These are phyloP conservation scores for Parapsyche elsis DNA, from an alignment of 1,140 invertebrate genomes.

Conservation along the genomic window DNA sequence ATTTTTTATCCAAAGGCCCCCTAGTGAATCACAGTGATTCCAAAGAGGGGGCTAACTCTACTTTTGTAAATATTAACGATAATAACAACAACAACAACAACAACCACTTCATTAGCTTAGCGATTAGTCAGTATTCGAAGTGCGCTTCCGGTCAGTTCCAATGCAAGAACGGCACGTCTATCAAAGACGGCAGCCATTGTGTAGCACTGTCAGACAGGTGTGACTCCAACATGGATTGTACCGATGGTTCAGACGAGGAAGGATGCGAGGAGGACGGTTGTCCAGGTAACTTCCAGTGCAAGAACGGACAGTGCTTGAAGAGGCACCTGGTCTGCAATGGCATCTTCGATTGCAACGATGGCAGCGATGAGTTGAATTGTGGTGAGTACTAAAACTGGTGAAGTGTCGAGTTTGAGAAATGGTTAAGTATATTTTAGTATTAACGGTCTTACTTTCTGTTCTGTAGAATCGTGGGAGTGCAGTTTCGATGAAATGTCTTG, in stretches of 20 bases:
- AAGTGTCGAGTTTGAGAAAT: too few relatives aligned
- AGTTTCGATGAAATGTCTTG: conserved; percentile 71
- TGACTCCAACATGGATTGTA: conserved; percentile 73
- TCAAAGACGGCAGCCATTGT: conserved; percentile 70
- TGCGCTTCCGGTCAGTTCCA: conserved; percentile 72
- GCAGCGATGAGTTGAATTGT: conserved; percentile 77
- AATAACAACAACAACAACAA: neutral
- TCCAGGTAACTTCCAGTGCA: conserved; percentile 74
- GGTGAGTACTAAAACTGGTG: conserved; percentile 64
- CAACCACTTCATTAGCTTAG: conserved; percentile 13
- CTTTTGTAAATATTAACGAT: conserved; percentile 33
- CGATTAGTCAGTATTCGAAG: conserved; percentile 63
- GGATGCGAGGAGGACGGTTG: conserved; percentile 70
- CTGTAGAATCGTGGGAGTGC: conserved; percentile 68
- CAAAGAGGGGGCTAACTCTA: conserved; percentile 53
- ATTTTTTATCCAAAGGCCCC: conserved; percentile 55
- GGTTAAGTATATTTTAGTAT: neutral
- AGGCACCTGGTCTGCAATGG: conserved; percentile 79
- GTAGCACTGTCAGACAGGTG: conserved; percentile 69
- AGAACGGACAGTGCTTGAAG: conserved; percentile 77
- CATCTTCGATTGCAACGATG: conserved; percentile 76
- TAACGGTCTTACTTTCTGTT: neutral
- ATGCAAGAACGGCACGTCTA: conserved; percentile 71
- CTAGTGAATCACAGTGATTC: conserved; percentile 54
- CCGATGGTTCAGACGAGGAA: conserved; percentile 73